These are phyloP conservation scores for Columbina picui DNA, from an alignment of 2,113 vertebrate species.

Conservation along the genomic window DNA sequence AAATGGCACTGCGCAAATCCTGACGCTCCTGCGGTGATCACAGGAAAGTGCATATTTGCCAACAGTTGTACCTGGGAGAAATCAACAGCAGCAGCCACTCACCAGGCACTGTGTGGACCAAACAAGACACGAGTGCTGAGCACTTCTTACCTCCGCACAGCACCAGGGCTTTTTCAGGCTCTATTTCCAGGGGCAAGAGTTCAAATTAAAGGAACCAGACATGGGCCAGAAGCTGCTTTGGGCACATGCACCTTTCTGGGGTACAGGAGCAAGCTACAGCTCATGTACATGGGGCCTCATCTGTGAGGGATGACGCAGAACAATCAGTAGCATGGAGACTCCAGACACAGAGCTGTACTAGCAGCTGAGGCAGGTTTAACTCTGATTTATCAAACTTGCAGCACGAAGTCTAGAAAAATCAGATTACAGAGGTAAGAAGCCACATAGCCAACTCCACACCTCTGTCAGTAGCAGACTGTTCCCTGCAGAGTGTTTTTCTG, in stretches of 20 bases:
- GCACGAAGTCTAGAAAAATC: neutral
- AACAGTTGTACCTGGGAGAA: neutral
- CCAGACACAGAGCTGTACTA: neutral
- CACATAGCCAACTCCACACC: rapidly evolving
- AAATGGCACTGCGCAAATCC: neutral
- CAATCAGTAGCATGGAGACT: neutral
- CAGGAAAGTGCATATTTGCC: neutral
- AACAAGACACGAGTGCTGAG: rapidly evolving
- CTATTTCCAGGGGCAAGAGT: neutral
- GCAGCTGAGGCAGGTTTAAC: neutral
- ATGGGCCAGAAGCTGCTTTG: no score
- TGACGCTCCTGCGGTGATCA: rapidly evolving
- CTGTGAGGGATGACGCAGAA: neutral
- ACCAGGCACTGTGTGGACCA: rapidly evolving
- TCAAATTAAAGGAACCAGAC: neutral
- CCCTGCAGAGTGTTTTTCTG: neutral
- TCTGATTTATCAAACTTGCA: neutral
- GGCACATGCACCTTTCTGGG: no score
- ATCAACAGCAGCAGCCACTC: neutral
- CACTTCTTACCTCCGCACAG: neutral
- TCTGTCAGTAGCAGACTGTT: neutral
- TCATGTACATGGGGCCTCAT: rapidly evolving
- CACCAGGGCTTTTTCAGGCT: neutral
- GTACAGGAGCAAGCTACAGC: neutral
- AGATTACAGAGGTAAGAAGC: neutral